These are phyloP conservation scores for Heliothis subflexa DNA, from an alignment of 1,140 invertebrate species.

Conservation along the genomic window DNA sequence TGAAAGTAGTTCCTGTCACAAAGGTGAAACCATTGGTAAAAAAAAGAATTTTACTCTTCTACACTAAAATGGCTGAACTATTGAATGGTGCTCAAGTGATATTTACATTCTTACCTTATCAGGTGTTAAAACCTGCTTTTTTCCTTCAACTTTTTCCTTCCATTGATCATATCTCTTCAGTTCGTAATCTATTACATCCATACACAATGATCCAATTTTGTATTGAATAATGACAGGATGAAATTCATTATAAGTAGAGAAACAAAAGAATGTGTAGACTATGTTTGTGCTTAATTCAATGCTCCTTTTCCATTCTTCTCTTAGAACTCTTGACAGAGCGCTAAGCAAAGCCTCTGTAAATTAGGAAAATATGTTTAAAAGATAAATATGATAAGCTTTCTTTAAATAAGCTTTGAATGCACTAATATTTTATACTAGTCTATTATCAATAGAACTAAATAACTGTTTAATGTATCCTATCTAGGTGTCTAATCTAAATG, in stretches of 20 bases:
- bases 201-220: slow-evolving; percentile 96
- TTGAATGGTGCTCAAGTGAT: too few relatives aligned
- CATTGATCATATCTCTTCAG: slow-evolving; percentile 96
- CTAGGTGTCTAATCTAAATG: too few relatives aligned
- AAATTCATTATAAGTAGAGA: slow-evolving; percentile 98
- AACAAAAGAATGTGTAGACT: slow-evolving; percentile 98
- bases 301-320: slow-evolving; percentile 99
- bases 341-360: slow-evolving; percentile 97
- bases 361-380: slow-evolving; percentile 32
- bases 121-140: slow-evolving; percentile 81
- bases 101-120: slow-evolving; percentile 71
- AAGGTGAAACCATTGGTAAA: too few relatives aligned
- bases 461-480: too few relatives aligned
- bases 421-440: too few relatives aligned
- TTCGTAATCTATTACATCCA: slow-evolving; percentile 98
- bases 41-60: too few relatives aligned
- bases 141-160: slow-evolving; percentile 94
- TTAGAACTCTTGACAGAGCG: slow-evolving; percentile 96
- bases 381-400: too few relatives aligned
- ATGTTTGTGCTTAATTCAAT: slow-evolving; percentile 98
- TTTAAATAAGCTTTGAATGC: too few relatives aligned
- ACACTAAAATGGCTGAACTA: too few relatives aligned
- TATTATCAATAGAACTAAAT: too few relatives aligned
- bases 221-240: slow-evolving; percentile 93
- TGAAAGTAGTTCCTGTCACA: too few relatives aligned